Evolutionary conservation across 2,113 vertebrate species (phyloP).

Genomic region (Hucho hucho): DNA sequence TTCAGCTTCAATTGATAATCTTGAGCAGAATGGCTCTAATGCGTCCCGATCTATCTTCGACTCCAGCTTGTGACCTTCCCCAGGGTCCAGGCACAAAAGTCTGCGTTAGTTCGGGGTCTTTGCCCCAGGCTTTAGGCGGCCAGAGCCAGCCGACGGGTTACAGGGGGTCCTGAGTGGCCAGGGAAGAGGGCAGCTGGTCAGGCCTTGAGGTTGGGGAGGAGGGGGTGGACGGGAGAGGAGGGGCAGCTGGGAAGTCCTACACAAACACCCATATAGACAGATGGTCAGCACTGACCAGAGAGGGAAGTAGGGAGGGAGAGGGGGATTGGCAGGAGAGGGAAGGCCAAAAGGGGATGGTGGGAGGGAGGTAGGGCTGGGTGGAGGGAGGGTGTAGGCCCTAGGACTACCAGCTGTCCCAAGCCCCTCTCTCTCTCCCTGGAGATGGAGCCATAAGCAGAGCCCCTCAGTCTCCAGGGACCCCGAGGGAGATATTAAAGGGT

Average conservation of each 20-base stretch:
- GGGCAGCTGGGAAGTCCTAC: conserved; percentile 23
- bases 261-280: conserved; percentile 55
- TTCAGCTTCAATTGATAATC: too few relatives aligned
- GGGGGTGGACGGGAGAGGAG: background rate
- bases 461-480: conserved; percentile 33
- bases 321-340: background rate
- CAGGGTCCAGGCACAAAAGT: too few relatives aligned
- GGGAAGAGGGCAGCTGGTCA: background rate
- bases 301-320: background rate
- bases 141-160: too few relatives aligned
- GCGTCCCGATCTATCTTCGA: too few relatives aligned
- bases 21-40: too few relatives aligned
- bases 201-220: background rate
- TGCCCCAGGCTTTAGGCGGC: too few relatives aligned
- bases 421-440: conserved; percentile 51
- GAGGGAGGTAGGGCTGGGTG: too few relatives aligned
- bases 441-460: conserved; percentile 41
- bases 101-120: background rate
- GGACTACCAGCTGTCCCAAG: conserved; percentile 17
- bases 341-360: background rate
- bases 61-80: too few relatives aligned
- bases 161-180: too few relatives aligned
- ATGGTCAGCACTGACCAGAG: conserved; percentile 71
- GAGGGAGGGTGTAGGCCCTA: background rate
- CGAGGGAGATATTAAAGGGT: background rate